Evolutionary conservation across 2,113 vertebrate species (phyloP), one percentile per base, ranked within the genome.

Genomic region (Arizona elegans): DNA sequence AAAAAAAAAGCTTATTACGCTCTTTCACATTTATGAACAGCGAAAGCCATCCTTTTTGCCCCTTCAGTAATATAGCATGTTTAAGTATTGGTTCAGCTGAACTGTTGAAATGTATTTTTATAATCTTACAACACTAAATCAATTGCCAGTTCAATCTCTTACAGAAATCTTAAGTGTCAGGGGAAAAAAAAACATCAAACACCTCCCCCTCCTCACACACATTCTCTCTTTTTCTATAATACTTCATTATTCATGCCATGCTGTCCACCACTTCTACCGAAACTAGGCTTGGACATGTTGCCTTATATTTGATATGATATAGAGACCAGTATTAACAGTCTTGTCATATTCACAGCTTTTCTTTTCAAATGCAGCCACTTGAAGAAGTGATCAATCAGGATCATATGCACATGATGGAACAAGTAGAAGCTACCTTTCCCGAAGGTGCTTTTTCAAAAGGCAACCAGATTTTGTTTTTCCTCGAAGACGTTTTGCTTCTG

Each of bases 341-440:
- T 97, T 97, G 96, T 94, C 96, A 96, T 96, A 95, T 97, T 97
- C 97, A 95, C 92, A 96, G 93, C 95, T 97, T 98, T 98, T 97
- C 95, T 95, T 97, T 97, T 91, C 94, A 97, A 97, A 97, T 96
- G 93, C 94, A 58, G 87, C 95, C 93, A 94, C 96, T 96, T 96
- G 95, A 81, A 96, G 93, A 96, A 97, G 92, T 12, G 90, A 98
- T 98, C 97, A 96, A 97, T 98, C 97, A 97, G 95, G 95, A 95
- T 97, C 96, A 96, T 89, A 95, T 96, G 96, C 96, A 96, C 93
- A 96, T 97, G 96, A 95, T 94, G 95, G 91, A 93, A 90, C 96
- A 88, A 58, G 86, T 92, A 95, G 92, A 96, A 91, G 92, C 88
- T 96, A 95, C 94, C 94, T 96, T 70, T 70, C 11, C 65, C 5